Percentiles rank a stretch among this genome's conserved stretches.
phyloP scores from a whole-genome alignment of 2,888 invertebrate species.

The Ennomos quercinarius region DNA sequence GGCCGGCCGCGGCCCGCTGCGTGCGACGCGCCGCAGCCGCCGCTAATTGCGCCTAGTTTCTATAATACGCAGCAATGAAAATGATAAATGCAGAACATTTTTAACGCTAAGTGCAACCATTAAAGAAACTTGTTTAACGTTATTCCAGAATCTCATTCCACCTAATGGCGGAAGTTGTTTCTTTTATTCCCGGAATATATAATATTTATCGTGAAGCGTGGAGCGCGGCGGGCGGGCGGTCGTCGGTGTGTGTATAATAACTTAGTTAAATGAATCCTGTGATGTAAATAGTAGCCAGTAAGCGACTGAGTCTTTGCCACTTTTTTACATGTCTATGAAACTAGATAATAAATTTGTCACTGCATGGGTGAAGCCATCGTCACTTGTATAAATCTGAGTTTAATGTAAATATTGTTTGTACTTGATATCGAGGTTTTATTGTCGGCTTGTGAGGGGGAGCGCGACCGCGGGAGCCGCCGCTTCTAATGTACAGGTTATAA shows the following conservation, averaged over 20 bases:
- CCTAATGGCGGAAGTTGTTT: conserved; percentile 32
- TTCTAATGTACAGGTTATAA: conserved; percentile 12
- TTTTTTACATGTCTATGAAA: conserved; percentile 82
- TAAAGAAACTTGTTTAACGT: conserved; percentile 30
- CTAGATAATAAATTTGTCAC: conserved; percentile 56
- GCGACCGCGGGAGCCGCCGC: conserved; percentile 1
- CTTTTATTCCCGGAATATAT: conserved; percentile 29
- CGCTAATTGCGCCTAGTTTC: conserved; percentile 7
- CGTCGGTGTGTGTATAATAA: conserved; percentile 12
- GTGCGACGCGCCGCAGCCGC: conserved; percentile 1
- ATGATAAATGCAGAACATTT: conserved; percentile 16
- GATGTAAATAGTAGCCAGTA: conserved; percentile 79
- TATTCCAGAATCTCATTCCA: conserved; percentile 34
- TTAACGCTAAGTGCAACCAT: conserved; percentile 24
- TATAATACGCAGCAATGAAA: conserved; percentile 4
- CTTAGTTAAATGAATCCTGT: conserved; percentile 50
- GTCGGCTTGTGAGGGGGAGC: conserved; percentile 32
- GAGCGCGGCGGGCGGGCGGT: conserved; percentile 1
- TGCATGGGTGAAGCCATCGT: conserved; percentile 62
- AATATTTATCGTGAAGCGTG: background rate
- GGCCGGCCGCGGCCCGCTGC: conserved; percentile 19
- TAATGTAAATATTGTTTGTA: conserved; percentile 76
- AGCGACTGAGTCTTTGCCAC: conserved; percentile 83
- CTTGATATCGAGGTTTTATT: conserved; percentile 60
- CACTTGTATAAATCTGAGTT: conserved; percentile 63